phyloP scores from a whole-genome alignment of 2,797 vertebrate species.

The Peromyscus eremicus region DNA sequence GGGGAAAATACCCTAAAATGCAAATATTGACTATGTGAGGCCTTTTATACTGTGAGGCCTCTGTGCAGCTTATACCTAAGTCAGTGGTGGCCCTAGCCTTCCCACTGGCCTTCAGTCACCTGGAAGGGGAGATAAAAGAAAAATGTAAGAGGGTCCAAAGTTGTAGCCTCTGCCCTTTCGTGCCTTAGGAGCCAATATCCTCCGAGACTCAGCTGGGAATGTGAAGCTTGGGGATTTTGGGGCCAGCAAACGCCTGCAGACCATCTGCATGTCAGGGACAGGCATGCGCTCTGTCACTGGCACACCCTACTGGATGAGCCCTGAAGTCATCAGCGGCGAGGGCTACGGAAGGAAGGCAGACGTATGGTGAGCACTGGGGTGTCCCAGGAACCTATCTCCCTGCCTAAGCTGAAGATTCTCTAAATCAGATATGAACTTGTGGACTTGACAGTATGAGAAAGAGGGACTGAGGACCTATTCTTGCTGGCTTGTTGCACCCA shows the following conservation, averaged over 20 bases:
- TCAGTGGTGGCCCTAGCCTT: not conserved
- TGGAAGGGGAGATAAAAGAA: conserved; percentile 53
- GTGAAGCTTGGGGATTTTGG: conserved; percentile 99
- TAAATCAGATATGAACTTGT: not conserved
- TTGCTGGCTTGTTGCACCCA: not conserved
- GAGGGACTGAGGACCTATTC: not conserved
- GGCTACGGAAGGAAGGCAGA: conserved; percentile 98
- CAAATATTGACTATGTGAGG: not conserved
- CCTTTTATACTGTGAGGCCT: not conserved
- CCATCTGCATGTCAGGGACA: conserved; percentile 98
- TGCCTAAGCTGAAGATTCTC: not conserved
- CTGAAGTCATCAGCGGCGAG: conserved; percentile 99
- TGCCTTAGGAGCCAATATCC: conserved; percentile 90
- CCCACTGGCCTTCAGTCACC: not conserved
- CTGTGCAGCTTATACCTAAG: not conserved
- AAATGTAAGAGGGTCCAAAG: not conserved
- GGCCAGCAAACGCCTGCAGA: conserved; percentile 98
- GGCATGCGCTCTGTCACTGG: conserved; percentile 97
- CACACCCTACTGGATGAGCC: conserved; percentile 99
- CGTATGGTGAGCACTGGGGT: conserved; percentile 93
- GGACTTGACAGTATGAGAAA: not conserved
- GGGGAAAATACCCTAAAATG: not conserved
- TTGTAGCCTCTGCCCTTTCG: conserved; percentile 37
- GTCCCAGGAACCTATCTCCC: not conserved
- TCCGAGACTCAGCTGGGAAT: conserved; percentile 96